Base-by-base conservation (phyloP, 1,140 invertebrate species). In the Ectropis grisescens region DNA sequence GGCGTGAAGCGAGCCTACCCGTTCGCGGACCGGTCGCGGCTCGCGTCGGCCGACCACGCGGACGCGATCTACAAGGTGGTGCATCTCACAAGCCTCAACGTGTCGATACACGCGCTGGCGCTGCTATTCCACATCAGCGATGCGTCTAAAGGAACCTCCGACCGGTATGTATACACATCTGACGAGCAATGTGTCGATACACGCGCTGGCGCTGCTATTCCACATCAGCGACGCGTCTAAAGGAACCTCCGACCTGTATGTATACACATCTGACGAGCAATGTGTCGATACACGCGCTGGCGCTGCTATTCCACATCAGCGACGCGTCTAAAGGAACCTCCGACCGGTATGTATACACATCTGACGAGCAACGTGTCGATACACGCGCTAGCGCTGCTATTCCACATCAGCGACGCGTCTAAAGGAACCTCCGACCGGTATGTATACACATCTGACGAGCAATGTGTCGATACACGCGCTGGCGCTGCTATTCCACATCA, bases 1-100 rank as follows among this genome's bases (percentile, higher is more conserved):
- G 96, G 95, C 1, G 91, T 97, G 3, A 95, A 95, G 60, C 86
- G 93, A 43, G 92, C 94, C 2, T 96, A 91, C 83, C 93, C 92
- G 1, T 95, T 88, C 82, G 88, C 85, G 36, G 89, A 89, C 60
- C 56, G 82, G 28, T 85, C 85, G 1, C 49, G 72, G 38, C 83
- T 79, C 23, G 83, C 86, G 24, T 59, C 95, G 6, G 60, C 83
- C 1, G 83, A 89, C 22, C 92, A 96, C 57, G 82, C 94, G 28
- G 88, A 96, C 53, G 93, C 93, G 0, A 84, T 99, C 29, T 98
- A 97, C 70, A 90, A 92, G 58, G 82, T 98, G 11, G 93, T 98
- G 0, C 95, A 98, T 56, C 44, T 94, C 30, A 90, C 91, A 0
- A 86, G 88, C 34, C 92, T 96, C 42, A 92, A 91, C 52, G 91